Conservation (phyloP, 1,140 invertebrate species). For the Psilanteris sp. region DNA sequence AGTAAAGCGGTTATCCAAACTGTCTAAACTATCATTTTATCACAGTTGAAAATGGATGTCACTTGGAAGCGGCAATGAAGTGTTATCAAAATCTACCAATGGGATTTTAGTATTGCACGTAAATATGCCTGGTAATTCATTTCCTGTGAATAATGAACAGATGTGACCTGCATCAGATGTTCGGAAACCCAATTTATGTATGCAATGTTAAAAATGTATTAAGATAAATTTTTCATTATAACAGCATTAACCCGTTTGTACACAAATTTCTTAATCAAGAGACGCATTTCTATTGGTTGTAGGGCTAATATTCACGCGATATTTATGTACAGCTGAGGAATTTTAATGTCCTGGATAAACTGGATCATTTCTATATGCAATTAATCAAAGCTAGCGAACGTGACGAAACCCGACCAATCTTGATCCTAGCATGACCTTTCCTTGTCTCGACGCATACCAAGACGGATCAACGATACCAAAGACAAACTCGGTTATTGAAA, state of each 20-base stretch:
- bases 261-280: conserved; percentile 5
- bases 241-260: not conserved
- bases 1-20: conserved; percentile 45
- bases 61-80: conserved; percentile 23
- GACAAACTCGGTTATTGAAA: conserved; percentile 70
- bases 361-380: conserved; percentile 65
- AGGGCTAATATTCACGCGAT: conserved; percentile 28
- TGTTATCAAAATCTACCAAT: conserved; percentile 31
- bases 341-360: conserved; percentile 62
- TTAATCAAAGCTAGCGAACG: conserved; percentile 67
- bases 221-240: conserved; percentile 17
- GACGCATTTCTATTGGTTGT: conserved; percentile 9
- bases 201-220: too few relatives aligned
- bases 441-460: conserved; percentile 45
- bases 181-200: too few relatives aligned
- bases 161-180: too few relatives aligned
- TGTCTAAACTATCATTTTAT: conserved; percentile 50
- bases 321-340: conserved; percentile 41
- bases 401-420: conserved; percentile 61
- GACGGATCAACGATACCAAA: conserved; percentile 58
- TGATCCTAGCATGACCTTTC: conserved; percentile 53
- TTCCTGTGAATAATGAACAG: conserved; percentile 26
- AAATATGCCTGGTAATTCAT: conserved; percentile 7
- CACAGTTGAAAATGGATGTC: conserved; percentile 30
- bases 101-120: conserved; percentile 2